These are phyloP conservation scores for Acrobeloides nanus DNA, from an alignment of 2,888 invertebrate species.

Conservation along the genomic window DNA sequence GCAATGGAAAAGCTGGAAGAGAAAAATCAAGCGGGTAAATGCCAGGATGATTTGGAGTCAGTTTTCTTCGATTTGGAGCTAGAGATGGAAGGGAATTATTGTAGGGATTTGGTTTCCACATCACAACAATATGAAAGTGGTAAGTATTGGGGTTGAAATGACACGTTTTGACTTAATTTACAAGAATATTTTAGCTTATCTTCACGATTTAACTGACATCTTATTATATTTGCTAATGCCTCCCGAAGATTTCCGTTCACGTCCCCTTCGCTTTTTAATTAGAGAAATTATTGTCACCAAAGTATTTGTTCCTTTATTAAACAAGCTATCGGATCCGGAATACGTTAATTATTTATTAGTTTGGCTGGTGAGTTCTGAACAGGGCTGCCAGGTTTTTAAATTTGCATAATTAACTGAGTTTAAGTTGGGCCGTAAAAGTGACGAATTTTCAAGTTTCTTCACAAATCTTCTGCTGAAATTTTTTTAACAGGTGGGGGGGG, in stretches of 20 bases:
- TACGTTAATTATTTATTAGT: constrained; percentile 81
- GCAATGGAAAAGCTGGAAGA: constrained; percentile 59
- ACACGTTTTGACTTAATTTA: background rate
- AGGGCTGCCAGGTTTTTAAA: too few species aligned
- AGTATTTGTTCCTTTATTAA: constrained; percentile 66
- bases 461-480: too few species aligned
- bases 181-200: constrained; percentile 62
- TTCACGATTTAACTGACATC: constrained; percentile 74
- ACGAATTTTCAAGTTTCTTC: too few species aligned
- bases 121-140: constrained; percentile 62
- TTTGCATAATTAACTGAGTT: constrained; percentile 6
- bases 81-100: constrained; percentile 73
- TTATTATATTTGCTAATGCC: constrained; percentile 74
- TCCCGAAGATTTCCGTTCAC: constrained; percentile 74
- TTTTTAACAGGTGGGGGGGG: too few species aligned
- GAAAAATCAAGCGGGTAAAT: constrained; percentile 58
- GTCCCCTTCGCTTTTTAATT: constrained; percentile 68
- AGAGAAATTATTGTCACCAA: constrained; percentile 59
- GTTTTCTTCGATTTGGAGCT: constrained; percentile 82
- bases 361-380: constrained; percentile 72
- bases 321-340: constrained; percentile 76
- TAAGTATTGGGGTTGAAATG: constrained; percentile 43
- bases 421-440: too few species aligned
- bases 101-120: constrained; percentile 73
- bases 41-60: constrained; percentile 62